A percentile compares a stretch with the other conserved stretches of the same genome.
Conservation (phyloP, 2,888 invertebrate genomes). For the Acanthosepion pharaonis region DNA sequence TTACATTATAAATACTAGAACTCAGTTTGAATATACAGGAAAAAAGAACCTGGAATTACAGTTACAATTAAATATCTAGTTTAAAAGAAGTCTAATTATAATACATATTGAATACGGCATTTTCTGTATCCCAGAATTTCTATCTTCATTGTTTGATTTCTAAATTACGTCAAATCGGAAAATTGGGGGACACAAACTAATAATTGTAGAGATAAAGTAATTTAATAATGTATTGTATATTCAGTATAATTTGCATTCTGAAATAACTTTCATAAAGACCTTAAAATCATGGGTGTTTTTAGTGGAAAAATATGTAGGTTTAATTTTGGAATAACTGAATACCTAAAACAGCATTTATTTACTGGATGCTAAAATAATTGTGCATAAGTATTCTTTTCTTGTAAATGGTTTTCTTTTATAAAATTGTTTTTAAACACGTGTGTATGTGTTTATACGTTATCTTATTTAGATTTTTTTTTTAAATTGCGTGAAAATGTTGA, state of each 20-base stretch:
- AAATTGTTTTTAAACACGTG: too few relatives aligned
- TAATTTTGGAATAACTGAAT: background rate
- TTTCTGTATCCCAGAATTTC: background rate
- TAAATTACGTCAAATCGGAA: background rate
- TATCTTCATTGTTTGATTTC: background rate
- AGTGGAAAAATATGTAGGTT: background rate
- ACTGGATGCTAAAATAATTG: too few relatives aligned
- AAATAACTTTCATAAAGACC: background rate
- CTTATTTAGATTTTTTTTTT: too few relatives aligned
- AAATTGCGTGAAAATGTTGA: too few relatives aligned
- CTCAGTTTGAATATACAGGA: background rate
- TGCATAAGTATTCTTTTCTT: too few relatives aligned
- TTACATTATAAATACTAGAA: background rate
- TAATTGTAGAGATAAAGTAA: background rate
- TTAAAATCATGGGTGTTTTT: background rate
- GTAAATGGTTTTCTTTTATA: too few relatives aligned
- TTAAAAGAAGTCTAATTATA: background rate
- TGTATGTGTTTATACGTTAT: too few relatives aligned
- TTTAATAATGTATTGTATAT: background rate
- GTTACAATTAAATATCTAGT: background rate
- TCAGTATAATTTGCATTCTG: background rate
- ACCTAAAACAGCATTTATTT: background rate
- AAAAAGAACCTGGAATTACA: background rate
- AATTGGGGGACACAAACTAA: background rate
- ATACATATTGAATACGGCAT: background rate